A percentile compares a stretch with the other conserved stretches of the same genome.
phyloP scores from a whole-genome alignment of 1,140 invertebrate genomes.

The Kradibia gibbosae region DNA sequence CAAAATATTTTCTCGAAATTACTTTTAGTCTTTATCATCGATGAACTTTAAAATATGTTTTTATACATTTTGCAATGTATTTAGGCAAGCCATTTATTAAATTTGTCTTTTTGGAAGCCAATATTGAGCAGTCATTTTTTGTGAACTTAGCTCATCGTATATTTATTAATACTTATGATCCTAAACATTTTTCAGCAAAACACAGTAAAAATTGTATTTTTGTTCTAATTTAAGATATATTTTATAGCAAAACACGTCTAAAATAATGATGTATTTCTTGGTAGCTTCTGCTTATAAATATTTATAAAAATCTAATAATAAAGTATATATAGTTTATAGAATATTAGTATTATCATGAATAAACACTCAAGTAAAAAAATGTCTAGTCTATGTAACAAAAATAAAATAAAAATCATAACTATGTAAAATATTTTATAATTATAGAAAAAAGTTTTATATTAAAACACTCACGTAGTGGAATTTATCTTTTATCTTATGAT shows the following conservation, averaged over 20 bases:
- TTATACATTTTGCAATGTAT: constrained; percentile 40
- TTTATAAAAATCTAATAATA: constrained; percentile 48
- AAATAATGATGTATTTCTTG: constrained; percentile 36
- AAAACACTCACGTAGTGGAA: constrained; percentile 30
- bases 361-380: constrained; percentile 23
- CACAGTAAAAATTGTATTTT: constrained; percentile 41
- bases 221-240: constrained; percentile 40
- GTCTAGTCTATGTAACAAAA: neutral
- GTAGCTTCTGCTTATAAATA: constrained; percentile 41
- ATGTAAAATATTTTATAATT: neutral
- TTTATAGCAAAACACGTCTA: constrained; percentile 47
- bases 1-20: constrained; percentile 29
- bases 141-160: neutral
- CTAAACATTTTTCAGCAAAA: constrained; percentile 46
- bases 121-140: constrained; percentile 43
- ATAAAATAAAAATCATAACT: neutral
- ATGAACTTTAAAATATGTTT: constrained; percentile 19
- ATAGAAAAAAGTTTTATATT: constrained; percentile 17
- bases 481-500: constrained; percentile 18
- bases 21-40: constrained; percentile 15
- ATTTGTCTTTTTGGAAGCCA: constrained; percentile 43
- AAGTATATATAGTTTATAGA: constrained; percentile 30
- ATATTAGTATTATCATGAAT: constrained; percentile 24
- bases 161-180: constrained; percentile 23
- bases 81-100: constrained; percentile 42